These are phyloP conservation scores for Laupala kohalensis DNA, from an alignment of 1,140 invertebrate species.

Conservation along the genomic window DNA sequence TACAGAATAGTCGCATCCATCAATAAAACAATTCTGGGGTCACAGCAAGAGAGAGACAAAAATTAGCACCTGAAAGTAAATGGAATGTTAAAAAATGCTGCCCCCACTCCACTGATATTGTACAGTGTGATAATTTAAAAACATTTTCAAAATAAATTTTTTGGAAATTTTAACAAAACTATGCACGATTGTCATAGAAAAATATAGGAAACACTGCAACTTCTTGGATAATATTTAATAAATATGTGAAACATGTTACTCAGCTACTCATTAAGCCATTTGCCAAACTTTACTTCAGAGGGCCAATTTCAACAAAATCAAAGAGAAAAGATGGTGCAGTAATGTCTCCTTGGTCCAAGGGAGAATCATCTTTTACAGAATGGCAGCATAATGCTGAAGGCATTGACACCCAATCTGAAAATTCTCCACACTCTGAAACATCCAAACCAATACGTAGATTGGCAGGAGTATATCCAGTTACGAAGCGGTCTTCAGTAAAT, in stretches of 20 bases:
- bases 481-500: slow-evolving; percentile 37
- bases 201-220: neutral
- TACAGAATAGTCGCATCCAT: neutral
- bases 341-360: slow-evolving; percentile 24
- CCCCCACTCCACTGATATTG: no score
- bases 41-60: no score
- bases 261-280: neutral
- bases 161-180: neutral
- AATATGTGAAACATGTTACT: neutral
- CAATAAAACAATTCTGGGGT: neutral
- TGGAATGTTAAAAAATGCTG: no score
- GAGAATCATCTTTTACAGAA: slow-evolving; percentile 7
- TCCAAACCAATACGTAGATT: slow-evolving; percentile 31
- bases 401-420: slow-evolving; percentile 16
- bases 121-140: neutral
- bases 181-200: neutral
- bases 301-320: slow-evolving; percentile 30
- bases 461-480: slow-evolving; percentile 31
- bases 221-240: neutral
- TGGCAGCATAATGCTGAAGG: slow-evolving; percentile 9
- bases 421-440: slow-evolving; percentile 20
- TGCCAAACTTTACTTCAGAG: slow-evolving; percentile 31
- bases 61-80: no score
- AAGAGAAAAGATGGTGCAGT: slow-evolving; percentile 27
- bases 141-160: neutral